Conservation (phyloP, 2,797 vertebrate species). For the Halcyon chelicuti region DNA sequence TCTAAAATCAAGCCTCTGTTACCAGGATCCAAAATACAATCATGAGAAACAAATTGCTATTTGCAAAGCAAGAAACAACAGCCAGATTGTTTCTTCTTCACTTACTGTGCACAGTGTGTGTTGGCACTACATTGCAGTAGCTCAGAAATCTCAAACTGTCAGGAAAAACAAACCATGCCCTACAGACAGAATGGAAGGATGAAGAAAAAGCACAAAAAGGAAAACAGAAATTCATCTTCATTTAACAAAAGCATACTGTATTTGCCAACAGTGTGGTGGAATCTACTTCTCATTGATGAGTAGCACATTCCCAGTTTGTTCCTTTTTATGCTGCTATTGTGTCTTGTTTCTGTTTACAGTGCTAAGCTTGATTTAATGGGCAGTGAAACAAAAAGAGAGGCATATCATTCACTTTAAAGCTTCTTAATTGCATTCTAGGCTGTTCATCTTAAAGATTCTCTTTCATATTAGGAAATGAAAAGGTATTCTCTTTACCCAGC, state of each 20-base stretch:
- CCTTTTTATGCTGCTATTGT: neutral
- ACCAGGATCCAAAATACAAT: constrained; percentile 48
- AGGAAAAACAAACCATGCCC: constrained; percentile 79
- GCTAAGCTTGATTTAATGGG: constrained; percentile 32
- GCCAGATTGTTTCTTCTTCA: constrained; percentile 80
- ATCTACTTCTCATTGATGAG: constrained; percentile 19
- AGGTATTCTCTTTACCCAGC: neutral
- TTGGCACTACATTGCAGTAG: constrained; percentile 67
- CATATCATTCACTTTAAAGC: neutral
- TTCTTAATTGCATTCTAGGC: neutral
- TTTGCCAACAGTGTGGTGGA: constrained; percentile 51
- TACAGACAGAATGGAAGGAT: constrained; percentile 64
- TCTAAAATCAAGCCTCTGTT: neutral
- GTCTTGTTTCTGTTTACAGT: neutral
- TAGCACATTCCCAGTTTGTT: neutral
- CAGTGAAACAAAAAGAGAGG: constrained; percentile 5
- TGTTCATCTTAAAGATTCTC: neutral
- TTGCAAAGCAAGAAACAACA: constrained; percentile 77
- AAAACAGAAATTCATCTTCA: constrained; percentile 57
- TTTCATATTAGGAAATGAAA: neutral
- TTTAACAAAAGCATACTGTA: constrained; percentile 63
- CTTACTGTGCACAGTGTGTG: constrained; percentile 77
- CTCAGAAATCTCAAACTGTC: constrained; percentile 76
- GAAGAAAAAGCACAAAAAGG: constrained; percentile 51
- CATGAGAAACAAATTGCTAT: constrained; percentile 71